Conservation (phyloP, 1,140 invertebrate species). For the Scaptomyza montana region DNA sequence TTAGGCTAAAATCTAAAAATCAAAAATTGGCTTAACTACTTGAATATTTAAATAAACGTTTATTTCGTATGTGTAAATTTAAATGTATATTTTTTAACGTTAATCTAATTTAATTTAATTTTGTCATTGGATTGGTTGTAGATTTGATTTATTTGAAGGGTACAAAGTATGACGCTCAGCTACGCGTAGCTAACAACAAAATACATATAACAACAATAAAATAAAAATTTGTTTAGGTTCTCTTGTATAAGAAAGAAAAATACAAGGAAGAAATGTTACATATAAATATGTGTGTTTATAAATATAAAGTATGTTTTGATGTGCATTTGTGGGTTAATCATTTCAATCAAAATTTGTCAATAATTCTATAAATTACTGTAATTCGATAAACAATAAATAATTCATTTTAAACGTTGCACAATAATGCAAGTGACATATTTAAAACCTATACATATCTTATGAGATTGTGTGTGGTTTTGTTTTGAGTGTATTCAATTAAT, state of each 20-base stretch:
- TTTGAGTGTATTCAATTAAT: constrained; percentile 28
- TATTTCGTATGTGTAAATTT: constrained; percentile 43
- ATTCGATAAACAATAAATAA: constrained; percentile 25
- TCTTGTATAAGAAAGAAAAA: constrained; percentile 63
- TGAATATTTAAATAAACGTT: constrained; percentile 50
- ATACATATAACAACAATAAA: constrained; percentile 75
- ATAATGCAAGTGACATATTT: constrained; percentile 42
- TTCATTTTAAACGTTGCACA: constrained; percentile 3
- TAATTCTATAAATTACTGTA: constrained; percentile 47
- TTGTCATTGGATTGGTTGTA: constrained; percentile 71
- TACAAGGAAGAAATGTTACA: constrained; percentile 51
- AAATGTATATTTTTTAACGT: constrained; percentile 38
- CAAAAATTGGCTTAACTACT: constrained; percentile 44
- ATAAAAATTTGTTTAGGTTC: constrained; percentile 46
- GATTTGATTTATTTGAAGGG: constrained; percentile 72
- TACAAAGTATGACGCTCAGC: constrained; percentile 77
- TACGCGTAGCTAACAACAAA: constrained; percentile 77
- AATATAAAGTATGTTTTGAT: constrained; percentile 21
- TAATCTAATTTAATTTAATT: constrained; percentile 76
- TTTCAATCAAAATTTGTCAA: not conserved
- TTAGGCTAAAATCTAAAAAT: constrained; percentile 42
- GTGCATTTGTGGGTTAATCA: constrained; percentile 13
- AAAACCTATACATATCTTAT: constrained; percentile 36
- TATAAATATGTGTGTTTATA: constrained; percentile 14
- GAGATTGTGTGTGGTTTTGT: constrained; percentile 15